A percentile compares a stretch with the other conserved stretches of the same genome.
These are phyloP conservation scores for Agriotes lineatus DNA, from an alignment of 2,888 invertebrate species.

Conservation along the genomic window DNA sequence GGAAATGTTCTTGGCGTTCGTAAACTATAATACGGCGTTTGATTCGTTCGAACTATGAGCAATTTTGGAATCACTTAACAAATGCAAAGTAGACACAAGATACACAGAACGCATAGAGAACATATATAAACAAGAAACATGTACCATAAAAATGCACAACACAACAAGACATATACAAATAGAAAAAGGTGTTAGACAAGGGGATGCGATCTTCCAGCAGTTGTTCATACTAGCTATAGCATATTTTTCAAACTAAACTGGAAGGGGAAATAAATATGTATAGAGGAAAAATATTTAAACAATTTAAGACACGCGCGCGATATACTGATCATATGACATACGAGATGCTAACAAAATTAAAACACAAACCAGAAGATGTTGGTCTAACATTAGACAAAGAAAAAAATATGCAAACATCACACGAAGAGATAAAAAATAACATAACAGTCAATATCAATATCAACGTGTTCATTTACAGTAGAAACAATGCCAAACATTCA, in stretches of 20 bases:
- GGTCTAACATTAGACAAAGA: too few relatives aligned
- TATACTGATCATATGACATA: too few relatives aligned
- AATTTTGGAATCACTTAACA: background rate
- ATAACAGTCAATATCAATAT: too few relatives aligned
- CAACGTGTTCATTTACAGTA: too few relatives aligned
- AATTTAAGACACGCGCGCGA: too few relatives aligned
- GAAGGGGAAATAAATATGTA: background rate
- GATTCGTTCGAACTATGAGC: background rate
- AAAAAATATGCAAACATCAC: too few relatives aligned
- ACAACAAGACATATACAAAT: background rate
- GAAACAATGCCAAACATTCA: too few relatives aligned
- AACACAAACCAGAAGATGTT: too few relatives aligned
- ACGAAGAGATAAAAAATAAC: too few relatives aligned
- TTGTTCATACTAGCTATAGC: background rate
- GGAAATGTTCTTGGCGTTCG: background rate
- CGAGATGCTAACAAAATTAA: too few relatives aligned
- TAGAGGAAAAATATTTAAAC: background rate
- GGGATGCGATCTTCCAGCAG: background rate
- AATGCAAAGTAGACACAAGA: constrained; percentile 2
- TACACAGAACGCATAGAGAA: background rate
- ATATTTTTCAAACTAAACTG: background rate
- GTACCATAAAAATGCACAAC: background rate
- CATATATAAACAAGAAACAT: background rate
- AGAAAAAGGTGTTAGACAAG: background rate
- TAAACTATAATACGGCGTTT: background rate